Conservation (phyloP, 2,888 invertebrate genomes). For the Cantharis nigra region DNA sequence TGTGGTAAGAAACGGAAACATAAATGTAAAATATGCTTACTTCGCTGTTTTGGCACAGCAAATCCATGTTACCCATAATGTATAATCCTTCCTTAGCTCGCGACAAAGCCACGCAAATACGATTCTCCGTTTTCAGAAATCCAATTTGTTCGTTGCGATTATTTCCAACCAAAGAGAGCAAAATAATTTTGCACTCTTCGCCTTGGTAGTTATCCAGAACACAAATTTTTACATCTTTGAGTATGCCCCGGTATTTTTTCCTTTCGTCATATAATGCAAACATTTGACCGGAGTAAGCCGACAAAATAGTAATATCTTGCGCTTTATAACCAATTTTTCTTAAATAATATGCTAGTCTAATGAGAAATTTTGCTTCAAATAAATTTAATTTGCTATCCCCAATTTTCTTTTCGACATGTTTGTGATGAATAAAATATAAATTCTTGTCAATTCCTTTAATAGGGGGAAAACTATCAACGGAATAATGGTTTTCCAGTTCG, state of each 20-base stretch:
- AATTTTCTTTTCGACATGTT: constrained; percentile 62
- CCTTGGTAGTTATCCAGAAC: constrained; percentile 83
- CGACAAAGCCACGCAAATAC: constrained; percentile 79
- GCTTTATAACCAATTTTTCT: constrained; percentile 63
- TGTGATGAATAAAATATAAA: constrained; percentile 72
- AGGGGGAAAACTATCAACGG: constrained; percentile 60
- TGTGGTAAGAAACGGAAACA: too few relatives aligned
- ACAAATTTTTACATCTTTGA: constrained; percentile 63
- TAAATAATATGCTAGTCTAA: constrained; percentile 65
- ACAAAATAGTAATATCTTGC: constrained; percentile 72
- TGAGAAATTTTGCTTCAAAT: constrained; percentile 67
- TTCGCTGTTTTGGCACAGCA: constrained; percentile 58
- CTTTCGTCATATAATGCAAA: constrained; percentile 60
- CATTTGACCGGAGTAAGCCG: constrained; percentile 74
- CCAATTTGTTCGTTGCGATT: constrained; percentile 71
- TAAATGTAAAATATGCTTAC: constrained; percentile 32
- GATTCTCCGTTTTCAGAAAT: constrained; percentile 69
- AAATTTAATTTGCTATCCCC: constrained; percentile 65
- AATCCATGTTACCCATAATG: constrained; percentile 73
- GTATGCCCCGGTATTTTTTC: constrained; percentile 34
- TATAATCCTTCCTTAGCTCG: constrained; percentile 73
- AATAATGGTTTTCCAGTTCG: constrained; percentile 62
- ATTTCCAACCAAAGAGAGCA: constrained; percentile 80
- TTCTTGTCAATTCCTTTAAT: constrained; percentile 65
- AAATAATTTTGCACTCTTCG: constrained; percentile 76